Evolutionary conservation across 2,888 invertebrate genomes (phyloP).

Genomic region (Mellilla xanthometata): DNA sequence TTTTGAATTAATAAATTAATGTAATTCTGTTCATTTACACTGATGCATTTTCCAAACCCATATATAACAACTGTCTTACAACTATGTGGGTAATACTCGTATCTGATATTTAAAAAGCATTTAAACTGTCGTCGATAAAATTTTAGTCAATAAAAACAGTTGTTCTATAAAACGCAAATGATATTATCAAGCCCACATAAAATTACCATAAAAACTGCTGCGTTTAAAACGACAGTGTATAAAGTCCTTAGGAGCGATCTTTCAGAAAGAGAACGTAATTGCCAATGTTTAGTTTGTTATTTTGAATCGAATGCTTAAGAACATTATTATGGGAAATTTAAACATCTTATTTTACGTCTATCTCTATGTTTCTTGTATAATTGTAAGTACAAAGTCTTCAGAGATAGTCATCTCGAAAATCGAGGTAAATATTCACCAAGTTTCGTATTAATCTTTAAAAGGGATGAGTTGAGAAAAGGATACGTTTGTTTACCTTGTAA

Average conservation of each 20-base stretch:
- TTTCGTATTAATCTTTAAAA: too few relatives aligned
- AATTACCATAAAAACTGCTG: conserved; percentile 8
- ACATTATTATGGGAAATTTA: conserved; percentile 15
- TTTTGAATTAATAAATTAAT: too few relatives aligned
- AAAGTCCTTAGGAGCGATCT: conserved; percentile 1
- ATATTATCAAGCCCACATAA: conserved; percentile 8
- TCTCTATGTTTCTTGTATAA: conserved; percentile 7
- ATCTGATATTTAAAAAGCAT: background rate
- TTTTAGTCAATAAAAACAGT: conserved; percentile 3
- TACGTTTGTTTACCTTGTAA: too few relatives aligned
- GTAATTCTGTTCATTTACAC: too few relatives aligned
- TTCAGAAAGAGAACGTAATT: conserved; percentile 10
- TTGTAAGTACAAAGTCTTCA: conserved; percentile 8
- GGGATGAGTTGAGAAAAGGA: too few relatives aligned
- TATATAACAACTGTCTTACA: too few relatives aligned
- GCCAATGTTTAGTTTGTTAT: conserved; percentile 19
- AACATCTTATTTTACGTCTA: conserved; percentile 10
- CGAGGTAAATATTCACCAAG: background rate
- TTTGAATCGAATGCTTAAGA: conserved; percentile 13
- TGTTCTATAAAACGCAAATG: conserved; percentile 7
- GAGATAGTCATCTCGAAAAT: conserved; percentile 8
- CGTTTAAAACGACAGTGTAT: conserved; percentile 8
- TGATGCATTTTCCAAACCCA: too few relatives aligned
- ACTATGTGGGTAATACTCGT: too few relatives aligned
- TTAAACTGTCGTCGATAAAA: conserved; percentile 3